These are phyloP conservation scores for Pheosia gnoma DNA, from an alignment of 2,888 invertebrate species.

Conservation along the genomic window DNA sequence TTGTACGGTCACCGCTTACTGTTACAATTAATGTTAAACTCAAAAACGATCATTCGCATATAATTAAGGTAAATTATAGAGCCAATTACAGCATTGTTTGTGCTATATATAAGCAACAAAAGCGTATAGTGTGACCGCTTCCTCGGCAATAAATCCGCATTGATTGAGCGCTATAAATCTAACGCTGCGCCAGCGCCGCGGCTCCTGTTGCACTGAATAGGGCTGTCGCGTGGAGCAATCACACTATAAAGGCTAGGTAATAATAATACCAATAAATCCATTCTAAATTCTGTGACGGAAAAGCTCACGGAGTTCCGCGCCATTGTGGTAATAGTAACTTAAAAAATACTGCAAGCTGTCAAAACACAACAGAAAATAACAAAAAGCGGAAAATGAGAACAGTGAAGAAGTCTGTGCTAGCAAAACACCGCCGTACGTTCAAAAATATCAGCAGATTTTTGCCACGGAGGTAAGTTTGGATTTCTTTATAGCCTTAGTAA, in stretches of 20 bases:
- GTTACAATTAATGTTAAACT: not conserved
- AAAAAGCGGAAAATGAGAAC: too few species aligned
- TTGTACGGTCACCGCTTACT: not conserved
- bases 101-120: slow-evolving; percentile 74
- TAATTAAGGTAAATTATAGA: slow-evolving; percentile 51
- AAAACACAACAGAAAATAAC: too few species aligned
- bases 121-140: slow-evolving; percentile 63
- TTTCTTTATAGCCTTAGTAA: too few species aligned
- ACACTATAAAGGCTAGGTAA: not conserved
- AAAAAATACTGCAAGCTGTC: too few species aligned
- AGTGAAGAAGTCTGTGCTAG: too few species aligned
- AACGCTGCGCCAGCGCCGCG: slow-evolving; percentile 63
- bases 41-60: slow-evolving; percentile 3
- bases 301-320: too few species aligned
- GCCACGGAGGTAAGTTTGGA: too few species aligned
- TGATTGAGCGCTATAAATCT: slow-evolving; percentile 83
- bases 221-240: slow-evolving; percentile 40
- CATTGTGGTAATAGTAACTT: too few species aligned
- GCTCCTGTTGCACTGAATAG: slow-evolving; percentile 56
- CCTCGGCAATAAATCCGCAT: slow-evolving; percentile 83
- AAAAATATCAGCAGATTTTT: too few species aligned
- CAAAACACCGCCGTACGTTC: too few species aligned
- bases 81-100: slow-evolving; percentile 68
- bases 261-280: too few species aligned
- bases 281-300: too few species aligned